Conservation (phyloP, 2,888 invertebrate genomes). For the Oscheius sp. region DNA sequence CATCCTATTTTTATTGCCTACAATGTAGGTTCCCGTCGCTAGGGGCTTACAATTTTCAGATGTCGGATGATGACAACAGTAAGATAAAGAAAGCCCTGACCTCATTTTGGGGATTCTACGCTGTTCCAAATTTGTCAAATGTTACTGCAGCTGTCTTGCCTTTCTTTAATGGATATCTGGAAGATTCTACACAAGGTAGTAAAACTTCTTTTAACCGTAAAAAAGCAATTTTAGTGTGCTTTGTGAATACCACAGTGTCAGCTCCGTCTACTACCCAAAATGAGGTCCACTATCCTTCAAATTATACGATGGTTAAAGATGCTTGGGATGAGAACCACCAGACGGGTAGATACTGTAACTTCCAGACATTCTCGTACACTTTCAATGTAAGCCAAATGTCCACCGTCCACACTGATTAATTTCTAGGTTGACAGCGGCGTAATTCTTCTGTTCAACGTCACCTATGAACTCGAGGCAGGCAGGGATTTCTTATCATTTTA, state of each 20-base stretch:
- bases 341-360: constrained; percentile 6
- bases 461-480: constrained; percentile 9
- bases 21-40: neutral
- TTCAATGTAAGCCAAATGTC: neutral
- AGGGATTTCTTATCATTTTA: constrained; percentile 3
- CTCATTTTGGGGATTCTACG: neutral
- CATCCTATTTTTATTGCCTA: constrained; percentile 20
- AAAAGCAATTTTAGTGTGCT: neutral
- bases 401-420: too few relatives aligned
- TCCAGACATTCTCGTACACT: neutral
- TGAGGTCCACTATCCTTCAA: neutral
- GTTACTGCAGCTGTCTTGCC: neutral
- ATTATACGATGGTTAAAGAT: neutral
- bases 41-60: too few relatives aligned
- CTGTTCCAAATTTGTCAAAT: neutral
- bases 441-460: neutral
- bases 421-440: too few relatives aligned
- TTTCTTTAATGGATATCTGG: constrained; percentile 4
- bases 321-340: neutral
- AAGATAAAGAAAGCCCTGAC: neutral
- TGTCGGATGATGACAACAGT: neutral
- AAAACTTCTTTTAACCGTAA: too few relatives aligned
- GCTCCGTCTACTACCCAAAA: neutral
- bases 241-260: neutral
- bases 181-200: neutral